Percentiles rank a stretch among this genome's conserved stretches.
phyloP scores from a whole-genome alignment of 2,797 vertebrate genomes.

The Enteromius fasciolatus region DNA sequence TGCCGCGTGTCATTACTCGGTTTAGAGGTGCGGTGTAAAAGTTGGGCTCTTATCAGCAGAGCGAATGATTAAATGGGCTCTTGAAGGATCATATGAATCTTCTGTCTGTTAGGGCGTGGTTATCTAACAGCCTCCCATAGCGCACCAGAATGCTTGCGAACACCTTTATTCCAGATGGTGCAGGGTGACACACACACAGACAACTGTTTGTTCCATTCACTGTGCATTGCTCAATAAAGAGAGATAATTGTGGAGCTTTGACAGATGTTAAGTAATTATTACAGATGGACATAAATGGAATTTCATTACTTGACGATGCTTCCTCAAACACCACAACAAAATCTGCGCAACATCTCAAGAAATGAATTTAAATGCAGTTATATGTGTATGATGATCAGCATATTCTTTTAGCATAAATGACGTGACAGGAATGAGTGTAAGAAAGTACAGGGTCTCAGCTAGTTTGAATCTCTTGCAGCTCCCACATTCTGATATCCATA shows the following conservation, averaged over 20 bases:
- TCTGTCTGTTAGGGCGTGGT: constrained; percentile 44
- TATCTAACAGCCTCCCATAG: constrained; percentile 66
- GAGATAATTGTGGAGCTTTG: constrained; percentile 71
- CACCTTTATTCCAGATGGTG: constrained; percentile 79
- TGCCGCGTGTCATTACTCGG: neutral
- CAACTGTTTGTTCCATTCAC: constrained; percentile 22
- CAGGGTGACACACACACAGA: constrained; percentile 68
- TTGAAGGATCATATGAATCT: constrained; percentile 50
- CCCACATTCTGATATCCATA: neutral
- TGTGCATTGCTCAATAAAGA: constrained; percentile 67
- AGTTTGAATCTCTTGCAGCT: neutral
- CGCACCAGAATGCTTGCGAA: constrained; percentile 71
- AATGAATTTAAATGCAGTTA: neutral
- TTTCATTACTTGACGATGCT: constrained; percentile 9
- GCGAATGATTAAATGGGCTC: constrained; percentile 43
- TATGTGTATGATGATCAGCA: neutral
- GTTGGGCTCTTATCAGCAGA: constrained; percentile 40
- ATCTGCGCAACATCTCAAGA: constrained; percentile 12
- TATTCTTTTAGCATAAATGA: neutral
- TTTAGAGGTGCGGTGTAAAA: constrained; percentile 24
- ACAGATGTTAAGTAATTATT: constrained; percentile 81
- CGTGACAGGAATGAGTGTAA: neutral
- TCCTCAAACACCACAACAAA: constrained; percentile 25
- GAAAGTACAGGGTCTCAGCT: neutral
- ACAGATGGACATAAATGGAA: constrained; percentile 60